Conservation (phyloP, 2,797 vertebrate species). For the Morelia viridis region DNA sequence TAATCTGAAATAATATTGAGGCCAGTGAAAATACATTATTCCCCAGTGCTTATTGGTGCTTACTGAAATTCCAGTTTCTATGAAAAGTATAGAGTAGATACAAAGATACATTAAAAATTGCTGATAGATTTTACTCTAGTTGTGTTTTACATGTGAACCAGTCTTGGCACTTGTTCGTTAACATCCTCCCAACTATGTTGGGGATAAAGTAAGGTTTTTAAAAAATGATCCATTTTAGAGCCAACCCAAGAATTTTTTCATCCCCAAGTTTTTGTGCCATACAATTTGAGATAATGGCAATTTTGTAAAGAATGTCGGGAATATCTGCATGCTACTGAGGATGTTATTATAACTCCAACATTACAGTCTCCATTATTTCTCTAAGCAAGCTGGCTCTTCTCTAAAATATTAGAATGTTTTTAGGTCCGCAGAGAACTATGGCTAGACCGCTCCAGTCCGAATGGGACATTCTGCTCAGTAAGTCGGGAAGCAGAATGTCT, state of each 20-base stretch:
- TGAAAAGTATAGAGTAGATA: neutral
- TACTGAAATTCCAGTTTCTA: neutral
- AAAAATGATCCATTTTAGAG: neutral
- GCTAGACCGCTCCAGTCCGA: neutral
- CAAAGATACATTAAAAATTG: neutral
- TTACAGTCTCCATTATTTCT: neutral
- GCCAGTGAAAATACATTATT: neutral
- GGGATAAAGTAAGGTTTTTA: neutral
- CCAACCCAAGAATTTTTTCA: neutral
- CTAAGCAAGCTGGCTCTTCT: neutral
- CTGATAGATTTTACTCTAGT: neutral
- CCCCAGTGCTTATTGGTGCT: neutral
- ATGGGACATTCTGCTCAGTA: neutral
- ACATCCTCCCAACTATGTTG: neutral
- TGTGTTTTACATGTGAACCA: neutral
- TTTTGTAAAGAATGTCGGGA: neutral
- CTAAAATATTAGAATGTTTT: neutral
- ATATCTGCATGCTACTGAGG: neutral
- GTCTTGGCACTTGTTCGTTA: neutral
- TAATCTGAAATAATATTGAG: neutral
- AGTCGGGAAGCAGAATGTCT: neutral
- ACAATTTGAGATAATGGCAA: neutral
- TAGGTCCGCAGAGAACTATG: neutral
- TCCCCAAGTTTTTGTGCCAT: neutral
- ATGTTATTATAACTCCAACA: neutral